Conservation (phyloP, 2,113 vertebrate species). For the Semnornis frantzii region DNA sequence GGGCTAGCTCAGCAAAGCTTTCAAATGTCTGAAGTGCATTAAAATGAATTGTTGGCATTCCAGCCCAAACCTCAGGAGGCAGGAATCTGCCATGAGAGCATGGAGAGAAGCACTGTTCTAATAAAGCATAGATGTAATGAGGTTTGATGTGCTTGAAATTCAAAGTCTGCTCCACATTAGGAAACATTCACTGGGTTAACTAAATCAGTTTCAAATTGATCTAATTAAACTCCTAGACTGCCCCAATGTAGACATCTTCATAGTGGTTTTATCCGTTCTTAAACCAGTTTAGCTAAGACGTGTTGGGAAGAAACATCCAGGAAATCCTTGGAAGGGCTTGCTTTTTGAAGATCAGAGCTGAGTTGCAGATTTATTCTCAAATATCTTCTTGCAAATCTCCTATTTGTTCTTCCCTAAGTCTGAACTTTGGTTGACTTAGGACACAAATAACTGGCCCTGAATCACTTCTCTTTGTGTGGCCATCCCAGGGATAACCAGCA, state of each 20-base stretch:
- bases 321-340: not conserved
- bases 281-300: not conserved
- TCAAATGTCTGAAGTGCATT: conserved; percentile 61
- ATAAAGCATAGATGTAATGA: conserved; percentile 40
- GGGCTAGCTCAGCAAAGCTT: conserved; percentile 51
- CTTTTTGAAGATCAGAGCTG: not conserved
- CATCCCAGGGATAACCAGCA: not conserved
- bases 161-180: conserved; percentile 57
- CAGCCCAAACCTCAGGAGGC: conserved; percentile 68
- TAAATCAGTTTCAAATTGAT: conserved; percentile 55
- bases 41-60: conserved; percentile 67
- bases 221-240: conserved; percentile 48
- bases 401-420: not conserved
- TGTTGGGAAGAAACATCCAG: conserved; percentile 21
- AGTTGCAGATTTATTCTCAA: not conserved
- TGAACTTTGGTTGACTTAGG: not conserved
- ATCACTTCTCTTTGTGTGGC: fast-evolving
- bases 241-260: conserved; percentile 37
- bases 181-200: conserved; percentile 21
- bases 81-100: conserved; percentile 52
- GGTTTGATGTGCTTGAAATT: conserved; percentile 50
- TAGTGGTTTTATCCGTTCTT: not conserved
- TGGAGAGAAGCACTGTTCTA: conserved; percentile 41
- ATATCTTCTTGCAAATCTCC: not conserved
- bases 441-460: not conserved